Percentiles rank a stretch among this genome's conserved stretches.
Conservation (phyloP, 1,140 invertebrate species). For the Zaprionus gabonicus region DNA sequence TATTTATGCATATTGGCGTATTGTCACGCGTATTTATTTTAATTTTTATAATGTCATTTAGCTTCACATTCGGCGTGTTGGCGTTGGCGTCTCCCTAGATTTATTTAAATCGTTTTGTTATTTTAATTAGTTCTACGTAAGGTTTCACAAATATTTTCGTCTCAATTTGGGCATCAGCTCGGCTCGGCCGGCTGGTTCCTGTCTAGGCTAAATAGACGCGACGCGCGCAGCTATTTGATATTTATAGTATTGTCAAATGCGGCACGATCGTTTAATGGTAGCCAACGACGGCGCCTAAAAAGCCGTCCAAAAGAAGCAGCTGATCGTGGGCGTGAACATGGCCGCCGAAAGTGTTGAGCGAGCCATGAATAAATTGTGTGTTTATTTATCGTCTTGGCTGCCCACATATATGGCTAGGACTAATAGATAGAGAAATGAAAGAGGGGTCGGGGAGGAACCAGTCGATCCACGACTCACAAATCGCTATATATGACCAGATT, state of each 20-base stretch:
- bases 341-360: conserved; percentile 72
- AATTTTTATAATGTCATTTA: conserved; percentile 73
- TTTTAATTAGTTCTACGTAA: conserved; percentile 73
- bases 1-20: conserved; percentile 65
- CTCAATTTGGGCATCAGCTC: conserved; percentile 34
- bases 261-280: conserved; percentile 45
- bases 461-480: background rate
- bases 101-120: conserved; percentile 73
- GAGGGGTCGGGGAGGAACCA: background rate
- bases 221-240: conserved; percentile 33
- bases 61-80: conserved; percentile 49
- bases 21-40: conserved; percentile 54
- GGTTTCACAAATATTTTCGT: conserved; percentile 37
- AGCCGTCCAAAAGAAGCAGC: conserved; percentile 13
- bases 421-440: background rate
- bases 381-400: conserved; percentile 66
- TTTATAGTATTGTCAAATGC: conserved; percentile 57
- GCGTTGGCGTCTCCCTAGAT: conserved; percentile 42
- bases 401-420: conserved; percentile 47
- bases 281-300: conserved; percentile 5
- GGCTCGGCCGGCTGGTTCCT: conserved; percentile 31
- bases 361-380: conserved; percentile 71
- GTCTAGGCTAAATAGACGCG: conserved; percentile 30
- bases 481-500: conserved; percentile 72
- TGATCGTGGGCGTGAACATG: conserved; percentile 70